These are phyloP conservation scores for Aphelenchoides bicaudatus DNA, from an alignment of 2,888 invertebrate species.

Conservation along the genomic window DNA sequence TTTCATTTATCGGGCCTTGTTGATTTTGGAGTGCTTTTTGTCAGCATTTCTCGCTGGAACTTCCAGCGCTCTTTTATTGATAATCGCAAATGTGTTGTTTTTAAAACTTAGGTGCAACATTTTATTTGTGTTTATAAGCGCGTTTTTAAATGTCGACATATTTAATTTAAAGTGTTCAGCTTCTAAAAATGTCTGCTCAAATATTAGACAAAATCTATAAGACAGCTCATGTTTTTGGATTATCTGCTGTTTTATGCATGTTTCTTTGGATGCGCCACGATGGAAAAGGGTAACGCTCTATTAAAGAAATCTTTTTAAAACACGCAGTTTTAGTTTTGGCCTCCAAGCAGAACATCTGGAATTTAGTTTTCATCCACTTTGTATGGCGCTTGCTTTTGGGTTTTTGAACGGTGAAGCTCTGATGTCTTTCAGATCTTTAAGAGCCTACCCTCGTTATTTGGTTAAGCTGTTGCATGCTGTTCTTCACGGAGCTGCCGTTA, in stretches of 20 bases:
- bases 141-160: too few species aligned
- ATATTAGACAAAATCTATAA: too few species aligned
- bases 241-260: neutral
- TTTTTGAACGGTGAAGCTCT: conserved; percentile 36
- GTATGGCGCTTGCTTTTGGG: conserved; percentile 29
- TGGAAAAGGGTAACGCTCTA: conserved; percentile 21
- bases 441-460: conserved; percentile 18
- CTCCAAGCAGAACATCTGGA: conserved; percentile 25
- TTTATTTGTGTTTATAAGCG: too few species aligned
- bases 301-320: too few species aligned
- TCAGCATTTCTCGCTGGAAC: too few species aligned
- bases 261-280: conserved; percentile 8
- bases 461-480: conserved; percentile 26
- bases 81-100: too few species aligned
- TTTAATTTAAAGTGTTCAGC: too few species aligned
- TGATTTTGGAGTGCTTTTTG: too few species aligned
- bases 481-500: conserved; percentile 20
- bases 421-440: conserved; percentile 30
- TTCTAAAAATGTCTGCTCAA: too few species aligned
- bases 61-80: too few species aligned
- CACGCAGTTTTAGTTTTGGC: conserved; percentile 21
- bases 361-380: conserved; percentile 31
- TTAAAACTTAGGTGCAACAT: too few species aligned
- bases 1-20: too few species aligned
- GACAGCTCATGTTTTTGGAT: conserved; percentile 6